These are phyloP conservation scores for Podarcis cretensis DNA, from an alignment of 2,113 vertebrate genomes.

Conservation along the genomic window DNA sequence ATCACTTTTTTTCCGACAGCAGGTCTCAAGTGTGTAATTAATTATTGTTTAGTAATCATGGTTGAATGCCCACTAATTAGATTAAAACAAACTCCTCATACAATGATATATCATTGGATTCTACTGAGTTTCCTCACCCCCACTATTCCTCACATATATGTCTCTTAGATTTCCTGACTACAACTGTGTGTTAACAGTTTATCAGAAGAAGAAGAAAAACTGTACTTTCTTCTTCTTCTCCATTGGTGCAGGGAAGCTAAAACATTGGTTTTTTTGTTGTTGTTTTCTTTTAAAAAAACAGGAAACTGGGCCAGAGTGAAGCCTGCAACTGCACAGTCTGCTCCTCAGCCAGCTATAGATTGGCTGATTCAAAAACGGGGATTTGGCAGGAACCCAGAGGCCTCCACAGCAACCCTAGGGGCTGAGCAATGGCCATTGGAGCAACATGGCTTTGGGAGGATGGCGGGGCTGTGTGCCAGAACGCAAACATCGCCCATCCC, in stretches of 20 bases:
- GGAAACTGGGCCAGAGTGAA: too few relatives aligned
- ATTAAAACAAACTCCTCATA: neutral
- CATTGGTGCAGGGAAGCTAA: neutral
- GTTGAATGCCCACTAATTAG: constrained; percentile 40
- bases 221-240: neutral
- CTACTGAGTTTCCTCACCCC: neutral
- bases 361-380: too few relatives aligned
- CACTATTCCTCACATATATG: neutral
- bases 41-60: constrained; percentile 24
- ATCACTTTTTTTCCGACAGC: constrained; percentile 23
- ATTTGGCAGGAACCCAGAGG: too few relatives aligned
- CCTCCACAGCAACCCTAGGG: too few relatives aligned
- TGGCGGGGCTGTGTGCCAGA: too few relatives aligned
- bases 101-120: neutral
- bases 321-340: too few relatives aligned
- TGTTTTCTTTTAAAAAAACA: too few relatives aligned
- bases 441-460: too few relatives aligned
- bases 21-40: constrained; percentile 25
- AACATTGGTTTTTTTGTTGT: too few relatives aligned
- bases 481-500: too few relatives aligned
- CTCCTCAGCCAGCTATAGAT: too few relatives aligned
- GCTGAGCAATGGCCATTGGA: too few relatives aligned
- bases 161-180: neutral
- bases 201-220: neutral
- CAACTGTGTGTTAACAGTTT: neutral